Base-by-base conservation (phyloP, 2,113 vertebrate species). In the Piaya cayana region DNA sequence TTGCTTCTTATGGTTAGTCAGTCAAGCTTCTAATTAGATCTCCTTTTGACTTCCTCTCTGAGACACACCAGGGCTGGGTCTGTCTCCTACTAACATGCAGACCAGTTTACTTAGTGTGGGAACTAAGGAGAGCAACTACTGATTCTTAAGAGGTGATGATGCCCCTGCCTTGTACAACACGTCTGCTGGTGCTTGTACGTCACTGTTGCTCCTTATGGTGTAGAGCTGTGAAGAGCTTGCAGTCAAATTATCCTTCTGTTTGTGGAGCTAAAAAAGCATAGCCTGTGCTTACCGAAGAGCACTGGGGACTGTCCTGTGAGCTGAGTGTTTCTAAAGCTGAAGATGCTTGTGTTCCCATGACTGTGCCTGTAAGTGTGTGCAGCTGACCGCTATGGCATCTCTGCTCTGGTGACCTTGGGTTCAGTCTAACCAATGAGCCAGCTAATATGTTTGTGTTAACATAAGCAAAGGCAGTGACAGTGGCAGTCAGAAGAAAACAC, bases 1-100 rank as follows among this genome's bases (percentile, higher is more conserved):
- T 65, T 86, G 78, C 71, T 77, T 52, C 89, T 96, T 94, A 70
- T 93, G 74, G 59, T 74, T 92, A 92, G 67, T 30, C 85, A 96
- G 53, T 69, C 80, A 90, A 94, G 89, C 93, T 90, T 88, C 69
- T 91, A 85, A 86, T 42, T 90, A 80, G 55, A 69, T 95, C 74
- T 93, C 72, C 87, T 79, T 56, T 55, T 82, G 90, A 70, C 79
- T 56, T 80, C 74, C 82, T 93, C 88, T 85, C 76, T 64, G 91
- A 86, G 83, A 68, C 77, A 86, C 89, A 83, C 58, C 34, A 52
- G 67, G 55, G 43, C 83, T 74, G 65, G 49, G 43, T 39, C 9
- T 39, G 39, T 39, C 39, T 39, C 19, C 47, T 63, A 25, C n/a
- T 74, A 63, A 80, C 32, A n/a, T 52, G 29, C 85, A 83, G 52